Percentiles rank a stretch among this genome's conserved stretches.
Conservation (phyloP, 2,888 invertebrate species). For the Dastarcus helophoroides region DNA sequence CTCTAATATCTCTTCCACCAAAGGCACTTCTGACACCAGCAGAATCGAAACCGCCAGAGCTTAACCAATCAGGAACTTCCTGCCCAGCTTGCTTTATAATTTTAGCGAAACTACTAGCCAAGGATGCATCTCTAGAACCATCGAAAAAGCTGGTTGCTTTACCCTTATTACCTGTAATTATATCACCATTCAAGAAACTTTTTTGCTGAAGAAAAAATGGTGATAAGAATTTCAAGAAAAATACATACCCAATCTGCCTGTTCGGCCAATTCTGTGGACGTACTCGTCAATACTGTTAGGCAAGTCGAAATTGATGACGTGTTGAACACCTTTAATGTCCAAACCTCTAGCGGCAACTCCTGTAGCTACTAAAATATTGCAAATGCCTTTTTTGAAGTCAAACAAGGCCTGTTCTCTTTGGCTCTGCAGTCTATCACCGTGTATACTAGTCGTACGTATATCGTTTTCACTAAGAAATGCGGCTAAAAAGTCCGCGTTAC, state of each 20-base stretch:
- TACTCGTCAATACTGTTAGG: slow-evolving; percentile 87
- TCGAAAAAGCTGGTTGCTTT: slow-evolving; percentile 81
- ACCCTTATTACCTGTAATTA: slow-evolving; percentile 56
- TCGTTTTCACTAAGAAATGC: slow-evolving; percentile 68
- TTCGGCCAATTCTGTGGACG: slow-evolving; percentile 89
- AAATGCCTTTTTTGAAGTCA: slow-evolving; percentile 69
- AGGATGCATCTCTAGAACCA: slow-evolving; percentile 41
- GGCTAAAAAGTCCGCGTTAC: slow-evolving; percentile 83
- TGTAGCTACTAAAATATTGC: slow-evolving; percentile 83
- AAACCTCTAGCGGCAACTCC: slow-evolving; percentile 90
- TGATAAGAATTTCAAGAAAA: no score
- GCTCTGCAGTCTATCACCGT: slow-evolving; percentile 59
- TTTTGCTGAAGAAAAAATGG: no score
- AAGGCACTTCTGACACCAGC: slow-evolving; percentile 42
- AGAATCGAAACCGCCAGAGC: slow-evolving; percentile 38
- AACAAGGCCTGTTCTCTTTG: slow-evolving; percentile 61
- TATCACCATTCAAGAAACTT: no score
- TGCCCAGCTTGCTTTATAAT: slow-evolving; percentile 72
- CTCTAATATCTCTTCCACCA: slow-evolving; percentile 59
- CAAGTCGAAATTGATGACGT: slow-evolving; percentile 87
- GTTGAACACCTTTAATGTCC: slow-evolving; percentile 76
- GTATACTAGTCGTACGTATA: slow-evolving; percentile 59
- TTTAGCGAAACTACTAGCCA: slow-evolving; percentile 55
- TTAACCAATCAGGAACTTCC: slow-evolving; percentile 66
- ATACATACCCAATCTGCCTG: slow-evolving; percentile 75